Conservation (phyloP, 2,888 invertebrate genomes). For the Hypercompe scribonia region DNA sequence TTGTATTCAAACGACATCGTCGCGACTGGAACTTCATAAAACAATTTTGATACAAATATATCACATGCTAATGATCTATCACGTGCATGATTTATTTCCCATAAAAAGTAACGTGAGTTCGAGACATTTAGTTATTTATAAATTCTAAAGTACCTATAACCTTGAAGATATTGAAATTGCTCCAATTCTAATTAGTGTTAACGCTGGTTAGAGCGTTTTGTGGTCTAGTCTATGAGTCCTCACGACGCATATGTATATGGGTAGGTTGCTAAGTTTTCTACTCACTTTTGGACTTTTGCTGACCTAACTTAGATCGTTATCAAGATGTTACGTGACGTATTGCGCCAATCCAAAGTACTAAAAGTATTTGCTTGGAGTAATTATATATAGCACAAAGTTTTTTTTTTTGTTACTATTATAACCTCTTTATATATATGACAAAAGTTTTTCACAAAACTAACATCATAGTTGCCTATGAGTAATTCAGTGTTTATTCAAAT, state of each 20-base stretch:
- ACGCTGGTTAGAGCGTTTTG: not conserved
- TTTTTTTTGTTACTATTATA: not conserved
- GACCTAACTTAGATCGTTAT: not conserved
- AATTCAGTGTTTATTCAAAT: constrained; percentile 40
- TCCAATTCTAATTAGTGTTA: not conserved
- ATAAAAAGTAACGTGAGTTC: not conserved
- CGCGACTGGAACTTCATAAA: not conserved
- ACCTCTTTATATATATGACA: too few relatives aligned
- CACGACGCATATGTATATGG: not conserved
- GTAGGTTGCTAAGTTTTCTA: not conserved
- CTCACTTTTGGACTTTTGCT: too few relatives aligned
- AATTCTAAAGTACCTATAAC: not conserved
- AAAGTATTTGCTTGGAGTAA: too few relatives aligned
- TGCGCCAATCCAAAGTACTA: not conserved
- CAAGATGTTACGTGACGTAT: too few relatives aligned
- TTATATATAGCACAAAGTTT: not conserved
- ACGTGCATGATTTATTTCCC: not conserved
- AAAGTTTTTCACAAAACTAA: constrained; percentile 43
- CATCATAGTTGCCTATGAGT: constrained; percentile 28
- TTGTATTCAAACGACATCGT: constrained; percentile 8
- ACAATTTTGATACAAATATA: not conserved
- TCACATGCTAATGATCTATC: not conserved
- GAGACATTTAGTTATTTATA: not conserved
- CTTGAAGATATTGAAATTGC: not conserved
- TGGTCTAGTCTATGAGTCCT: not conserved